A percentile compares a stretch with the other conserved stretches of the same genome.
Conservation (phyloP, 2,888 invertebrate species). For the Cosmorhoe ocellata region DNA sequence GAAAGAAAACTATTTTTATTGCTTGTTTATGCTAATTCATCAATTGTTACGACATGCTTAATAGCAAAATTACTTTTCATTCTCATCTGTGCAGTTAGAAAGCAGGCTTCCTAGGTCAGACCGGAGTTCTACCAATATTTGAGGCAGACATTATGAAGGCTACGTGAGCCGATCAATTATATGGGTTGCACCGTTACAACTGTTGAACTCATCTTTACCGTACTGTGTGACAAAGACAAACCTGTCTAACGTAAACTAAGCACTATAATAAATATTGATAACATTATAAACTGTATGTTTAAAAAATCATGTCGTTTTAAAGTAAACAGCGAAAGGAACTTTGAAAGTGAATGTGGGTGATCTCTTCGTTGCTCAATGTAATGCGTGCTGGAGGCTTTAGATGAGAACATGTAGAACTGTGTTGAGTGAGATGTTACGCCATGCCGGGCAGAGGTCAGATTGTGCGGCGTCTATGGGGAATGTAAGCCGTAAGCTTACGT, state of each 20-base stretch:
- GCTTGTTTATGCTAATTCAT: slow-evolving; percentile 25
- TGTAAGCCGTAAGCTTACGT: neutral
- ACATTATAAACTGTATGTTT: slow-evolving; percentile 1
- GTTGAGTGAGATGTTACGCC: slow-evolving; percentile 44
- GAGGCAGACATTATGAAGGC: slow-evolving; percentile 22
- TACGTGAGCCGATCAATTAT: slow-evolving; percentile 16
- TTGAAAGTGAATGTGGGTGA: slow-evolving; percentile 63
- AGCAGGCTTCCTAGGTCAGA: slow-evolving; percentile 8
- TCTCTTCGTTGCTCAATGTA: slow-evolving; percentile 46
- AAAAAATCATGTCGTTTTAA: slow-evolving; percentile 14
- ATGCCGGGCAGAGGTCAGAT: slow-evolving; percentile 38
- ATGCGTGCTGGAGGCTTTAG: slow-evolving; percentile 39
- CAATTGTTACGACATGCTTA: slow-evolving; percentile 10
- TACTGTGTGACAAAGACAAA: slow-evolving; percentile 14
- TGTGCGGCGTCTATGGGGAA: slow-evolving; percentile 33
- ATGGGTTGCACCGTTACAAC: slow-evolving; percentile 31
- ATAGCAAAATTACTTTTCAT: slow-evolving; percentile 2
- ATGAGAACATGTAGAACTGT: slow-evolving; percentile 42
- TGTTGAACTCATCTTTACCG: slow-evolving; percentile 33
- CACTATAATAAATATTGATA: slow-evolving; percentile 16
- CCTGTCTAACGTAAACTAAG: slow-evolving; percentile 15
- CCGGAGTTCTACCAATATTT: slow-evolving; percentile 20
- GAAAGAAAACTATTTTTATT: slow-evolving; percentile 20
- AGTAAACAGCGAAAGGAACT: slow-evolving; percentile 46
- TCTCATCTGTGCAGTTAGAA: slow-evolving; percentile 18